Conservation (phyloP, 2,797 vertebrate species). For the Synaphobranchus kaupii region DNA sequence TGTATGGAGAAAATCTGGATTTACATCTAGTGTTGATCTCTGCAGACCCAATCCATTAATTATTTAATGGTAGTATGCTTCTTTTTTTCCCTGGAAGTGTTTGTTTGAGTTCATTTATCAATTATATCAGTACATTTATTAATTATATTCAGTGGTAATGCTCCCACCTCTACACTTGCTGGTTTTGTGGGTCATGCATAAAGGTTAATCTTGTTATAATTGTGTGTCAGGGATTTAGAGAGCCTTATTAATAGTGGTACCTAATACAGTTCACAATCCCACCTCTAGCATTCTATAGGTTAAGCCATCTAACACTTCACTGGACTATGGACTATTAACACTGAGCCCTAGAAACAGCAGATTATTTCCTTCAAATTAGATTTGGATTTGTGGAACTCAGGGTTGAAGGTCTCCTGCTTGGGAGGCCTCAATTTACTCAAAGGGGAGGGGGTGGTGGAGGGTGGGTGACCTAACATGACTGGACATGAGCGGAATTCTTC, state of each 20-base stretch:
- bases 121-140: too few relatives aligned
- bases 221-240: background rate
- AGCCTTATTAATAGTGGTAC: background rate
- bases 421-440: background rate
- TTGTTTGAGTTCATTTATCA: background rate
- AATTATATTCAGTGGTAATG: background rate
- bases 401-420: slow-evolving; percentile 1
- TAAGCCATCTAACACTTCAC: background rate
- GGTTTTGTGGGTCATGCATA: background rate
- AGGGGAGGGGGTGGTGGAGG: background rate
- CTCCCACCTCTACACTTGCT: background rate
- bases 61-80: background rate
- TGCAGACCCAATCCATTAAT: background rate
- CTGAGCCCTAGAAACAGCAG: background rate
- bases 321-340: background rate
- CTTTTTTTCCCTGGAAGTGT: background rate
- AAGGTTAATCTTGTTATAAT: background rate
- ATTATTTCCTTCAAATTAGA: slow-evolving; percentile 8
- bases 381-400: background rate
- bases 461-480: background rate
- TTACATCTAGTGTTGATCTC: slow-evolving; percentile 20
- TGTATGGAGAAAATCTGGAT: background rate
- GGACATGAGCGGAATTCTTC: background rate
- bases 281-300: background rate
- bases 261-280: too few relatives aligned